These are phyloP conservation scores for Bemisia tabaci DNA, from an alignment of 1,140 invertebrate genomes.

Conservation along the genomic window DNA sequence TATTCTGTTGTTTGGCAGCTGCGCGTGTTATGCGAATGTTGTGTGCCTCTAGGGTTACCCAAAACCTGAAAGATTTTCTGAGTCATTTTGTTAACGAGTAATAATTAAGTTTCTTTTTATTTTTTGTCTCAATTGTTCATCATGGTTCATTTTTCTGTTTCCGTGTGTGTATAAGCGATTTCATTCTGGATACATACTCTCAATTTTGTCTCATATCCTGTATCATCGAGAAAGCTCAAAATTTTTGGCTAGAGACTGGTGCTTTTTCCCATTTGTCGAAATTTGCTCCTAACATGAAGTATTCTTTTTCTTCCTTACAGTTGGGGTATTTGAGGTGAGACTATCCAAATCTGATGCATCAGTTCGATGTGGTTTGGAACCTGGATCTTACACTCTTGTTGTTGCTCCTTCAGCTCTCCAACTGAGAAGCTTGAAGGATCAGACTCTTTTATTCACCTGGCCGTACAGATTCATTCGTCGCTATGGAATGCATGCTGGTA, in stretches of 20 bases:
- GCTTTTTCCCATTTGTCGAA: no score
- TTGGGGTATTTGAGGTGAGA: constrained; percentile 56
- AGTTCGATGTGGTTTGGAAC: constrained; percentile 51
- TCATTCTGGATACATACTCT: no score
- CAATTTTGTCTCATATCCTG: constrained; percentile 6
- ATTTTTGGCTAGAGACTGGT: background rate
- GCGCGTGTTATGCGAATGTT: no score
- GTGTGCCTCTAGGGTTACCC: no score
- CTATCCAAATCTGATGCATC: constrained; percentile 64
- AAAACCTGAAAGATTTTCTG: no score
- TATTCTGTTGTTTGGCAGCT: no score
- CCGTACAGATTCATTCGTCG: constrained; percentile 70
- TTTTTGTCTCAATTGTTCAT: no score
- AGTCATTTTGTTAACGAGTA: no score
- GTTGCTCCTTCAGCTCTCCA: constrained; percentile 58
- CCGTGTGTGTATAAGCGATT: no score
- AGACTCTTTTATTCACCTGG: constrained; percentile 59
- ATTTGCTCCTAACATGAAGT: no score
- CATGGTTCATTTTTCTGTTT: no score
- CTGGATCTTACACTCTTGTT: constrained; percentile 53
- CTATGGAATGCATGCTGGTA: constrained; percentile 66
- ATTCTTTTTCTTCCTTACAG: constrained; percentile 13
- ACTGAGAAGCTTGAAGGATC: constrained; percentile 47
- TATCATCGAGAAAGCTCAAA: background rate
- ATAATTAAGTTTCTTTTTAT: no score